These are phyloP conservation scores for Zaprionus gabonicus DNA, from an alignment of 1,140 invertebrate species.

Conservation along the genomic window DNA sequence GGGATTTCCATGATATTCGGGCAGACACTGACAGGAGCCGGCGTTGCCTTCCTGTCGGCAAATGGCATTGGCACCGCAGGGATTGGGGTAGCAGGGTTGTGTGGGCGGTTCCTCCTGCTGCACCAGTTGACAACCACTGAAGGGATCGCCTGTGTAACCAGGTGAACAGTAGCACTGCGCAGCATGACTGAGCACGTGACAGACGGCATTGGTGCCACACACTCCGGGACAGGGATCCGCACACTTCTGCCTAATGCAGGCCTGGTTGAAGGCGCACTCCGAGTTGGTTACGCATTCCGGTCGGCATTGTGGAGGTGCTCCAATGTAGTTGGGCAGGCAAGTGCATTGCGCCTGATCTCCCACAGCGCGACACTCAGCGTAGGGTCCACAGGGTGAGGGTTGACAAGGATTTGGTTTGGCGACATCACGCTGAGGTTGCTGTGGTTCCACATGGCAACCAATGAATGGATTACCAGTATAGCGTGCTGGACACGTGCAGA, in stretches of 20 bases:
- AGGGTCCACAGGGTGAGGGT: constrained; percentile 91
- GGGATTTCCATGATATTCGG: constrained; percentile 90
- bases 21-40: constrained; percentile 89
- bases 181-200: constrained; percentile 76
- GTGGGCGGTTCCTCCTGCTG: constrained; percentile 66
- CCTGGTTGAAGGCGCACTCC: constrained; percentile 87
- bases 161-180: constrained; percentile 85
- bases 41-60: constrained; percentile 89
- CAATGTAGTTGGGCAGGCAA: constrained; percentile 89
- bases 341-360: constrained; percentile 88
- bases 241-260: constrained; percentile 87
- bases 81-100: constrained; percentile 85
- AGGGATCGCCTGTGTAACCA: constrained; percentile 86
- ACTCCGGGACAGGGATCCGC: constrained; percentile 91
- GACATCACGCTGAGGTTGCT: constrained; percentile 64
- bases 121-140: constrained; percentile 85
- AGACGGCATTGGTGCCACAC: constrained; percentile 83
- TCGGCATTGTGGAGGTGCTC: constrained; percentile 91
- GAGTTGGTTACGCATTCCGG: constrained; percentile 94
- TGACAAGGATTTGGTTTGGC: constrained; percentile 86
- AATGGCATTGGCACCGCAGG: constrained; percentile 90
- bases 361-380: constrained; percentile 88
- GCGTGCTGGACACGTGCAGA: constrained; percentile 91
- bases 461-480: constrained; percentile 93
- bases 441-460: constrained; percentile 86